phyloP scores from a whole-genome alignment of 2,797 vertebrate genomes.

The Acanthornis magna region DNA sequence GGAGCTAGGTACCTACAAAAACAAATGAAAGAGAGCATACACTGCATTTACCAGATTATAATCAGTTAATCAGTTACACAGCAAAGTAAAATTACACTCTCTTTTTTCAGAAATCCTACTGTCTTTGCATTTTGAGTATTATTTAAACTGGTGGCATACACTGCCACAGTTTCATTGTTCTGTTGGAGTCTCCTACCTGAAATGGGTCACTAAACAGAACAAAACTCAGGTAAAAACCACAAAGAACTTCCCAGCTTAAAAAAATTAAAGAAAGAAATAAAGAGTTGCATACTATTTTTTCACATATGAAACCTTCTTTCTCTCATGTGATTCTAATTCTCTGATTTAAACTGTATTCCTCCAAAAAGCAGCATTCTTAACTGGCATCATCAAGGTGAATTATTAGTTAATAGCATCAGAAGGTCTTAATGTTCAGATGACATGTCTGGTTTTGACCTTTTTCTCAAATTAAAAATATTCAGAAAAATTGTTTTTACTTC shows the following conservation, averaged over 20 bases:
- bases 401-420: neutral
- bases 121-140: neutral
- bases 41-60: neutral
- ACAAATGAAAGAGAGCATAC: neutral
- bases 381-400: neutral
- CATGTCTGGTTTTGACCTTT: neutral
- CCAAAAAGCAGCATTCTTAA: neutral
- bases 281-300: neutral
- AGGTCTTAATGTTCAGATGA: neutral
- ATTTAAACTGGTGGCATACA: neutral
- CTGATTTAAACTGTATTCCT: neutral
- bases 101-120: neutral
- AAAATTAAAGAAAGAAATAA: neutral
- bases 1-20: neutral
- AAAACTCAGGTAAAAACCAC: neutral
- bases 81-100: neutral
- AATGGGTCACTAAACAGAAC: neutral
- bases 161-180: neutral
- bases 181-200: neutral
- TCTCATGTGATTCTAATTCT: neutral
- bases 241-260: accelerated
- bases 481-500: neutral
- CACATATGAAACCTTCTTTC: neutral
- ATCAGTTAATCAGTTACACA: neutral
- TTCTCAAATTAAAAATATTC: neutral